Evolutionary conservation across 2,797 vertebrate species (phyloP), one percentile per base, ranked within the genome.

Genomic region (Rhinichthys osculus): DNA sequence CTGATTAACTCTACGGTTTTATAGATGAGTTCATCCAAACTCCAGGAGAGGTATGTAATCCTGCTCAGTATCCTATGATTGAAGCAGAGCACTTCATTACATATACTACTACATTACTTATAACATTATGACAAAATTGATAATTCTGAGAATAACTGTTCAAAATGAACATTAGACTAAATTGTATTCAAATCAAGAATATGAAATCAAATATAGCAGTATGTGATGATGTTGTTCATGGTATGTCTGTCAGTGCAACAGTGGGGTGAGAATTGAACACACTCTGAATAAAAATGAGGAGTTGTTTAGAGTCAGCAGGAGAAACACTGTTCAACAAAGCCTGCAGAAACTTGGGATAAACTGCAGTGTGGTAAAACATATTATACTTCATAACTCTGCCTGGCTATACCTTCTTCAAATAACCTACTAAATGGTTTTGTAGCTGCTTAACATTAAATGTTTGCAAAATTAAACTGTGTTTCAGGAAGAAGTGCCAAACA

Each of bases 281-380:
- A 23, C 73, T 57, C 87, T 88, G 74, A 76, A 44, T 76, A 9
- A 69, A 16, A 33, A 71, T 7, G 84, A 88, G 76, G 52, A 57
- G 30, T 16, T 21, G 8, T 85, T 42, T 54, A 33, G 57, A 16
- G 3, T 4, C 8, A 71, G 33, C 30, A 88, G 87, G 76, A 78
- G 11, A 52, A 5, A 42, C 3, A 38, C 0, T 16, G 38, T 85
- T 64, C 62, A 54, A 13, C 57, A 62, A 62, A 2, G 83, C 30
- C 44, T 85, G n/a, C 5, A 33, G 40, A 76, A 17, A 1, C n/a
- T 38, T 35, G n/a, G 23, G 13, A 84, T 88, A 57, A 0, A 38
- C 7, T 82, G 73, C 27, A 64, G 23, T 19, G 16, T 14, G 84
- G 87, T 88, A 69, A 50, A 38, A 54, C 23, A 40, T 54, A 35